Evolutionary conservation across 2,888 invertebrate species (phyloP), one percentile per base, ranked within the genome.

Genomic region (Dorcus parallelipipedus): DNA sequence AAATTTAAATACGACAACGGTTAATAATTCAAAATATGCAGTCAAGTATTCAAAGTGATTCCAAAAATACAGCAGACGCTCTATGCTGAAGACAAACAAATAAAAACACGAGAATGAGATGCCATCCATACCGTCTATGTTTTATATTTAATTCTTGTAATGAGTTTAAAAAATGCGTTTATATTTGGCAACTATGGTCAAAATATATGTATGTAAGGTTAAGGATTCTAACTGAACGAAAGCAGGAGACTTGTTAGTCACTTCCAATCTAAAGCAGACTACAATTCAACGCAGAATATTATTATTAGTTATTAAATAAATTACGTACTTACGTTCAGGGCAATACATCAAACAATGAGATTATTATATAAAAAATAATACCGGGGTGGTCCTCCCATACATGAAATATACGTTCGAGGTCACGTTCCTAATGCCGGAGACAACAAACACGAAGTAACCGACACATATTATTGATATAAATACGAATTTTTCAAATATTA

Each of bases 1-100:
- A 45, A 45, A 45, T 20, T 10, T 45, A 45, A 45, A 45, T 33
- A 33, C 26, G 26, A 33, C 26, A 33, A 33, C 26, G 45, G 45
- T 45, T 45, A 45, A 45, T 20, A 45, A 54, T 51, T 56, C 50
- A 59, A 64, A 64, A 62, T 64, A 62, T 62, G 61, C 59, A 60
- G 56, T 45, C 58, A 49, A 51, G 60, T 60, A 64, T 64, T 62
- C 62, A 56, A 53, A 41, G 59, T 54, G 62, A 62, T 56, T 66
- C 67, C 65, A 67, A 67, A 67, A 67, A 67, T 67, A 67, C 56
- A 60, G 60, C 63, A 61, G 67, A 63, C 63, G 62, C 58, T 56
- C 59, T 56, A 58, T 59, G 40, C 48, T 33, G 50, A 61, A 59
- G 49, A 60, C 53, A 62, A 57, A 58, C 52, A 60, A 54, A 49